Evolutionary conservation across 2,113 vertebrate genomes (phyloP).

Genomic region (Ptilorrhoa leucosticta): DNA sequence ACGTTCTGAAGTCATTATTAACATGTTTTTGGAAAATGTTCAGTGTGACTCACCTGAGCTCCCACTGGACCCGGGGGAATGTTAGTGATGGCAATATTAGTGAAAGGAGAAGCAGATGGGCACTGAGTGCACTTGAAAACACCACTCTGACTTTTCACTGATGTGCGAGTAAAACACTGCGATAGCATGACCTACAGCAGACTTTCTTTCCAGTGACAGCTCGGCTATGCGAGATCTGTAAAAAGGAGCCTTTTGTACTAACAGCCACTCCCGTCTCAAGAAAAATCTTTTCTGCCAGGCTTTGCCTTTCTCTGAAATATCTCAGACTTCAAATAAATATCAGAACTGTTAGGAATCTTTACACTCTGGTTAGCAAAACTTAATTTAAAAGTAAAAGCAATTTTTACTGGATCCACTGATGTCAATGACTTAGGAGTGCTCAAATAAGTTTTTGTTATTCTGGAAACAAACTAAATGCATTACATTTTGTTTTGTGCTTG

Average conservation of each 20-base stretch:
- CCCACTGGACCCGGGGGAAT: background rate
- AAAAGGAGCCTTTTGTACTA: background rate
- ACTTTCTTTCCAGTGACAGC: background rate
- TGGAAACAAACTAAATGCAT: background rate
- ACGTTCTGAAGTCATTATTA: background rate
- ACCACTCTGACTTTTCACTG: background rate
- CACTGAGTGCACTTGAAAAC: background rate
- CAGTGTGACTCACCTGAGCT: background rate
- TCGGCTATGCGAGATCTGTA: background rate
- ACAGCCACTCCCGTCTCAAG: background rate
- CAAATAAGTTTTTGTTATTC: background rate
- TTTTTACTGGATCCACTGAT: background rate
- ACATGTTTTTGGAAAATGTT: background rate
- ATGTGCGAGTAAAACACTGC: background rate
- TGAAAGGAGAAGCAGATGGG: background rate
- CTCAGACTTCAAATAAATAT: background rate
- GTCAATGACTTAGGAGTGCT: background rate
- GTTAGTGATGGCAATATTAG: background rate
- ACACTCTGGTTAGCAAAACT: background rate
- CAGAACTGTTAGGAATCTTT: background rate
- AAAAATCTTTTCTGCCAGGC: background rate
- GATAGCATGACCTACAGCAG: background rate
- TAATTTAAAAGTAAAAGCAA: background rate
- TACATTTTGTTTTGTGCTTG: background rate
- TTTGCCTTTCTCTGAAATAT: background rate